These are phyloP conservation scores for Octodon degus DNA, from an alignment of 2,113 vertebrate genomes.

Conservation along the genomic window DNA sequence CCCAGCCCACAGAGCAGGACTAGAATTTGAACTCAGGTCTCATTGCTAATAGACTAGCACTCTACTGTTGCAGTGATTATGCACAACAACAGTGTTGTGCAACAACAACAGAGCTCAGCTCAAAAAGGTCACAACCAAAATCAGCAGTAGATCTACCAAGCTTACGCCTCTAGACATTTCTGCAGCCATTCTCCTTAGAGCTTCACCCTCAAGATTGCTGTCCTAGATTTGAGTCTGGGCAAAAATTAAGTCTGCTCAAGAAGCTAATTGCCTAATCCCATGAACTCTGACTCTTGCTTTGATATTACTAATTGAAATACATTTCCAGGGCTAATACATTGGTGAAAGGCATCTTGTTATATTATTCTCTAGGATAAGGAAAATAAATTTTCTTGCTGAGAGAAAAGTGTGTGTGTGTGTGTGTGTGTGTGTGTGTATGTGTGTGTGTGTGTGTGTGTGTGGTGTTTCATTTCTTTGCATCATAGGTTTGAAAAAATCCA, in stretches of 20 bases:
- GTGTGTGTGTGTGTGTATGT: not conserved
- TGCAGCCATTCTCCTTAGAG: not conserved
- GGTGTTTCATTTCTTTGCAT: not conserved
- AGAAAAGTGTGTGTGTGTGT: not conserved
- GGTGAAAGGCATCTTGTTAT: not conserved
- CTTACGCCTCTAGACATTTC: not conserved
- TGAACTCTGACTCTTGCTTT: not conserved
- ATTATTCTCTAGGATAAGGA: not conserved
- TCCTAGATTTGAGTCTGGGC: not conserved
- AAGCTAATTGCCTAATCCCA: not conserved
- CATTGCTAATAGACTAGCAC: too few species aligned
- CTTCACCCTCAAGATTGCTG: not conserved
- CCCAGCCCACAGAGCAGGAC: not conserved
- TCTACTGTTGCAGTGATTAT: not conserved
- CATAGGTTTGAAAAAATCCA: not conserved
- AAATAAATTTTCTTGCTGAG: constrained; percentile 13
- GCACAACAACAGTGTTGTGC: not conserved
- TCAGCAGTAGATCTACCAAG: too few species aligned
- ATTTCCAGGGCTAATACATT: not conserved
- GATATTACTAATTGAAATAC: not conserved
- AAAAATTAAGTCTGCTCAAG: not conserved
- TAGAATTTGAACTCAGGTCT: not conserved
- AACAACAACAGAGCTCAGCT: not conserved
- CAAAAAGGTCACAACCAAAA: not conserved
- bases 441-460: not conserved